Evolutionary conservation across 2,888 invertebrate species (phyloP), one percentile per base, ranked within the genome.

Genomic region (Mimas tiliae): DNA sequence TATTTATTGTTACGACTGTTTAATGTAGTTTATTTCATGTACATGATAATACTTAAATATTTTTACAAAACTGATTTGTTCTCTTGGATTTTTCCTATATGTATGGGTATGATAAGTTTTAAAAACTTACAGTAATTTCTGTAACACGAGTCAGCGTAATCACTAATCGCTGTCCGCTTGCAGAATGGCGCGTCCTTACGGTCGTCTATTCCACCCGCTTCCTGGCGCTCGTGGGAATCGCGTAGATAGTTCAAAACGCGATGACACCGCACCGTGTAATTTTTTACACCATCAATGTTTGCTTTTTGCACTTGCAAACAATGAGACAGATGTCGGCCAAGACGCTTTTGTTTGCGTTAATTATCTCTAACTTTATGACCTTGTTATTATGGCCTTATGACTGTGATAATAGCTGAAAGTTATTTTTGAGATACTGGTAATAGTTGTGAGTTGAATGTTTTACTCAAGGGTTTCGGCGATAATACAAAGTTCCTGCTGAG

Each of bases 161-260:
- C 3, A 65, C 19, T 42, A 11, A 9, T 53, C 73, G 78, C 75
- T 70, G 0, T 6, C 68, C 73, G 73, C 74, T 68, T 0, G 7
- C 62, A 69, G 51, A 67, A 34, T 6, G 53, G 33, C 71, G 7
- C 65, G 62, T 68, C 71, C 65, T 12, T 58, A 64, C 66, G 52
- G 66, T 69, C 62, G 65, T 69, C 68, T 69, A 66, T 71, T 65
- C 69, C 73, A 53, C 70, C 64, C 66, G 69, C 73, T 84, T 85
- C 86, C 86, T 84, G 85, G 74, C 70, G 73, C 65, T 72, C 85
- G 85, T 84, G 85, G 84, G 85, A 86, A 85, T 67, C 64, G 65
- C 65, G 63, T 70, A 47, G 65, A 63, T 66, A 63, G 68, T 67
- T 71, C 69, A 68, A 68, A 68, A 51, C 65, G 58, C 58, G 69